Base-by-base conservation (phyloP, 2,113 vertebrate species). In the Craseonycteris thonglongyai region DNA sequence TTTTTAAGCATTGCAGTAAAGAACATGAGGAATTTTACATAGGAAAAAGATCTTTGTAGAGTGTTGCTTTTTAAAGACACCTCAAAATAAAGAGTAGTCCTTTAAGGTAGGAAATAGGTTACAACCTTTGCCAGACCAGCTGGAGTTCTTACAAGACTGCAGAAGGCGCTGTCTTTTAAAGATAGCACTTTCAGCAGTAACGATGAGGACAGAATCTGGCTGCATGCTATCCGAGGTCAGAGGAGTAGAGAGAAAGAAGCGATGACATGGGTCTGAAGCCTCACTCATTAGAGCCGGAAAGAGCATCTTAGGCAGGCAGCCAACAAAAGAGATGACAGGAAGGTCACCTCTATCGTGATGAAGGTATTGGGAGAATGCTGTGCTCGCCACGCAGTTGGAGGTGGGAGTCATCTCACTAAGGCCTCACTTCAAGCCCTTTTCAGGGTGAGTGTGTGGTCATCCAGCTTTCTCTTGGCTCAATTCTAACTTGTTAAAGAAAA, bases 41-140 rank as follows among this genome's bases (percentile, higher is more conserved):
- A 88, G 42, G 3, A 11, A 61, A 61, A 38, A 85, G 18, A 40
- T 75, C 84, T 42, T 74, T 87, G 13, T 24, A 87, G 28, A 66
- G n/a, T n/a, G 21, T 59, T 95, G 35, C 40, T 96, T 89, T 91
- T 90, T 75, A 76, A 93, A 93, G 86, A 96, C 49, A 87, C 91
- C 58, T 47, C 59, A 69, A 89, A 98, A 96, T 6, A 96, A 90
- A 75, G 58, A 96, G 78, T 40, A 93, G 82, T 85, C 75, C 90
- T 95, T 96, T 96, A 95, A 18, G 21, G 76, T 96, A 56, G 96
- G 94, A 86, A 93, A 96, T 91, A 95, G 75, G n/a, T 91, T 95
- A 71, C 82, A 97, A 54, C 91, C 71, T 97, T 97, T 89, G 58
- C 79, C 40, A 78, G 71, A 88, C 75, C 88, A 96, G 35, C 59